A percentile compares a stretch with the other conserved stretches of the same genome.
phyloP scores from a whole-genome alignment of 1,140 invertebrate genomes.

The Andricus grossulariae region DNA sequence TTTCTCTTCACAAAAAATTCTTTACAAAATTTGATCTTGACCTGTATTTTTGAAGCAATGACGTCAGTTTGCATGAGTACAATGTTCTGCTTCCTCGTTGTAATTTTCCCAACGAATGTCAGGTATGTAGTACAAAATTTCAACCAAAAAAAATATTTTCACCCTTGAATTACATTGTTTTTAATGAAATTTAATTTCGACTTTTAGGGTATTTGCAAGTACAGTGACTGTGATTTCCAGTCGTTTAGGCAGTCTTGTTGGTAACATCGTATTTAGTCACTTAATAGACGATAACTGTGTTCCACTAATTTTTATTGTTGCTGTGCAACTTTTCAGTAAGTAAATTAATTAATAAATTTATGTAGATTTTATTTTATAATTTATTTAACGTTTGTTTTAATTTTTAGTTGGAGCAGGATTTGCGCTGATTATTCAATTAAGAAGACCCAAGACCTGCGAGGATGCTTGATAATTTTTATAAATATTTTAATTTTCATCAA shows the following conservation, averaged over 20 bases:
- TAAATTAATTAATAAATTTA: background rate
- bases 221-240: conserved; percentile 66
- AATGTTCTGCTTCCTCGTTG: conserved; percentile 66
- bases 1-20: conserved; percentile 72
- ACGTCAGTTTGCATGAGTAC: conserved; percentile 67
- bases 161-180: background rate
- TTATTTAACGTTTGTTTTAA: too few species aligned
- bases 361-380: too few species aligned
- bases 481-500: too few species aligned
- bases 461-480: too few species aligned
- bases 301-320: conserved; percentile 62
- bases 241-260: conserved; percentile 66
- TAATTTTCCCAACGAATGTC: conserved; percentile 72
- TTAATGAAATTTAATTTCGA: background rate
- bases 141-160: background rate
- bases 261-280: conserved; percentile 68
- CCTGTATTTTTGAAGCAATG: conserved; percentile 69
- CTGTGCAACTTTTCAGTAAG: conserved; percentile 63
- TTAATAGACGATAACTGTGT: conserved; percentile 70
- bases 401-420: too few species aligned
- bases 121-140: conserved; percentile 52
- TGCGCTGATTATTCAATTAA: too few species aligned
- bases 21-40: conserved; percentile 70
- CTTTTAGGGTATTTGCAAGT: conserved; percentile 67
- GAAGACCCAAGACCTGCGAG: too few species aligned